Base-by-base conservation (phyloP, 2,797 vertebrate species). In the Gallinago stenura region DNA sequence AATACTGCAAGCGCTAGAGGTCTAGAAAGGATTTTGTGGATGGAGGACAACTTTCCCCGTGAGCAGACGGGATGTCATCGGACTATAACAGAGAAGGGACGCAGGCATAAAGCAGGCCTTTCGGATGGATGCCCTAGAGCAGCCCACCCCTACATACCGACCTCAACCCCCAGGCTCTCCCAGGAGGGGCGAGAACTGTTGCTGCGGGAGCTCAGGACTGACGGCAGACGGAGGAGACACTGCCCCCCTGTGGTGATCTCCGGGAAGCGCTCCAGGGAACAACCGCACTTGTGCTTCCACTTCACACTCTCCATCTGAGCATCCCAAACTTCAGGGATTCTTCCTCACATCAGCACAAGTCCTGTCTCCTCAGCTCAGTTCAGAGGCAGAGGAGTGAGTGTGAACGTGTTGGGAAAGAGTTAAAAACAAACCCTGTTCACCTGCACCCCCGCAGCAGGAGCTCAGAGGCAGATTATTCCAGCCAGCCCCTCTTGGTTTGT, bases 41-140 rank as follows among this genome's bases (percentile, higher is more conserved):
- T 41, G 62, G 7, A 16, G 35, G 80, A 25, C 43, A 73, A 73
- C 39, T 35, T 54, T 68, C 45, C 78, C 80, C 39, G 10, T 1
- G 30, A 45, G 6, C 45, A 91, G 71, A 25, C 1, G 22, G 61
- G 72, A 41, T 37, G 41, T 61, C 48, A 35, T 3, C 56, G 7
- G 57, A 41, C 50, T 31, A 7, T 1, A 8, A 24, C 50, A 48
- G 73, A 9, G 2, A 15, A 31, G 54, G 46, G 80, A 35, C 10
- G 64, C 39, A 16, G 16, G 35, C 80, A 72, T 19, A 10, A 25
- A 57, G 60, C 41, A 43, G 58, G 19, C 58, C 43, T 57, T 70
- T 14, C 2, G 9, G 72, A 77, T 24, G 0, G 2, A 19, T 8
- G 33, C 46, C 1, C 0, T 20, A 54, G 56, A 51, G 20, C 37